phyloP scores from a whole-genome alignment of 2,888 invertebrate species.

The Cremastinae sp. region DNA sequence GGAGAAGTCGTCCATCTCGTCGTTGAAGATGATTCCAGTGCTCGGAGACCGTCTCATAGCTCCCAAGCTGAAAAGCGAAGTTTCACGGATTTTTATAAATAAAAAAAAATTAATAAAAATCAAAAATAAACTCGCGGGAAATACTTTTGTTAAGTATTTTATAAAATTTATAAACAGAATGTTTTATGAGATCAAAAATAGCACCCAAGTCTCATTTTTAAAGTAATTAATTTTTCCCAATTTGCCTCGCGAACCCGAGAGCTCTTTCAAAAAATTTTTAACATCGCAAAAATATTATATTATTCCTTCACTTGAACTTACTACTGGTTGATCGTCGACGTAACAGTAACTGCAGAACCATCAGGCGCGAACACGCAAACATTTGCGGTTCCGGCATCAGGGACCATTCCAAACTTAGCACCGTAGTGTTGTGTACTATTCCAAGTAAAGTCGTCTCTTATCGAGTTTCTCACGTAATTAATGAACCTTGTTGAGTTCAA shows the following conservation, averaged over 20 bases:
- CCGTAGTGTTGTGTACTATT: constrained; percentile 86
- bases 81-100: no score
- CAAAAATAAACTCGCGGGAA: no score
- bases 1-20: constrained; percentile 97
- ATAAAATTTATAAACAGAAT: no score
- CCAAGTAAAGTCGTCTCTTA: constrained; percentile 86
- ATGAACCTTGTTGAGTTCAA: constrained; percentile 84
- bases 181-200: no score
- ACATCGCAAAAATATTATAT: no score
- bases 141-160: no score
- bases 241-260: no score
- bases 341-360: constrained; percentile 95
- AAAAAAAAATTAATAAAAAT: no score
- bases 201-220: no score
- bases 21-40: constrained; percentile 95
- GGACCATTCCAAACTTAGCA: constrained; percentile 80
- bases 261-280: no score
- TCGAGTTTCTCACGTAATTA: constrained; percentile 82
- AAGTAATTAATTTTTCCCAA: no score
- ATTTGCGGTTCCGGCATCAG: constrained; percentile 93
- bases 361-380: constrained; percentile 90
- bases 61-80: constrained; percentile 86
- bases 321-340: constrained; percentile 92
- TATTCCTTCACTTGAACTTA: constrained; percentile 76
- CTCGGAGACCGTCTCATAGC: constrained; percentile 88